Evolutionary conservation across 2,888 invertebrate species (phyloP).

Genomic region (Ectemnius continuus): DNA sequence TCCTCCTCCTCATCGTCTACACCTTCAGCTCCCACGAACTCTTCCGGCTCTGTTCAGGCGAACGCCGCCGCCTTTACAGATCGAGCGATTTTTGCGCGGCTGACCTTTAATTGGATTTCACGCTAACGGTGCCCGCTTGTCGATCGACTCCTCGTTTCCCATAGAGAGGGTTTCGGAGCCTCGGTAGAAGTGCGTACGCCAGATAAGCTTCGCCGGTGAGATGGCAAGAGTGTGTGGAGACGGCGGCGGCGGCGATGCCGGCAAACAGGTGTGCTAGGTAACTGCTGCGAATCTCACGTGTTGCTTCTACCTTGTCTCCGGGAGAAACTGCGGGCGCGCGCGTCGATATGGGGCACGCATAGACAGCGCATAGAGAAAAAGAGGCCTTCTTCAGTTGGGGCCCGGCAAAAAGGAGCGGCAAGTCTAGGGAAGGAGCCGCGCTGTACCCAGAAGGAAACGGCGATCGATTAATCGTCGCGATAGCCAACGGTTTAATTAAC

Average conservation of each 20-base stretch:
- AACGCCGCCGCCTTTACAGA: conserved; percentile 1
- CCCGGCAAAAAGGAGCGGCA: conserved; percentile 28
- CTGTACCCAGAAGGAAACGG: conserved; percentile 55
- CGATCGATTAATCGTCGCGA: conserved; percentile 72
- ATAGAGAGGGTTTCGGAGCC: not conserved
- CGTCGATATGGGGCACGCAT: too few species aligned
- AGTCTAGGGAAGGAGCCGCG: conserved; percentile 32
- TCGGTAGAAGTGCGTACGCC: not conserved
- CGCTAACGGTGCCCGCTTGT: conserved; percentile 6
- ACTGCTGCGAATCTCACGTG: not conserved
- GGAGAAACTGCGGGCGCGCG: not conserved
- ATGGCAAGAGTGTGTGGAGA: not conserved
- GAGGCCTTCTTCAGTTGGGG: conserved; percentile 15
- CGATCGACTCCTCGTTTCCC: not conserved
- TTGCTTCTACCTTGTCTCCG: not conserved
- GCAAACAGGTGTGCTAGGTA: not conserved
- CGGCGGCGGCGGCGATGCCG: not conserved
- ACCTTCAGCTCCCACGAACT: not conserved
- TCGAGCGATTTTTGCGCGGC: not conserved
- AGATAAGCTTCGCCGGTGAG: not conserved
- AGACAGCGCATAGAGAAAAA: conserved; percentile 13
- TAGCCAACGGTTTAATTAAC: conserved; percentile 73
- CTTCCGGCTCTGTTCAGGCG: not conserved
- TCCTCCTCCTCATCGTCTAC: conserved; percentile 6
- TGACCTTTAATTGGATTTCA: conserved; percentile 6